These are phyloP conservation scores for Poecilia picta DNA, from an alignment of 2,797 vertebrate species.

Conservation along the genomic window DNA sequence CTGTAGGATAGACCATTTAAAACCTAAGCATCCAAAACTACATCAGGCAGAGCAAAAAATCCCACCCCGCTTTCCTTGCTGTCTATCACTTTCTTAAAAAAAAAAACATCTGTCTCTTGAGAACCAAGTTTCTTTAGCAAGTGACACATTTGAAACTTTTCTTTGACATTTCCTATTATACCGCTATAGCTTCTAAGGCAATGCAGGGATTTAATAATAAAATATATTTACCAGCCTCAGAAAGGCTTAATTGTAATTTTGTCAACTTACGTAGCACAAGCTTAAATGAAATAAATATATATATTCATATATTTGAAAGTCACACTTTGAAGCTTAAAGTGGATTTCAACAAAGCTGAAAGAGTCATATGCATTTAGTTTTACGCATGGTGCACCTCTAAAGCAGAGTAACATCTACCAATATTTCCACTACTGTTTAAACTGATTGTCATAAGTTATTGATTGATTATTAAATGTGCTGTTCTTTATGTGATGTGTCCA, in stretches of 20 bases:
- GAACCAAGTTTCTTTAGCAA: neutral
- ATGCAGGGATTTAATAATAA: neutral
- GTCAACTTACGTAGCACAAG: neutral
- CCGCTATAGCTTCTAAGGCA: neutral
- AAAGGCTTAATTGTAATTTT: neutral
- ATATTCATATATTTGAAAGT: conserved; percentile 2
- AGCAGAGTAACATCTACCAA: neutral
- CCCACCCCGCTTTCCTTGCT: neutral
- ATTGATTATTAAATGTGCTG: neutral
- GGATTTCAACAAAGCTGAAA: neutral
- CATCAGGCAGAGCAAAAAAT: neutral
- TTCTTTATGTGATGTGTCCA: neutral
- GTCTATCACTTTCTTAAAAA: neutral
- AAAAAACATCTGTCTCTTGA: neutral
- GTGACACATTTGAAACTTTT: neutral
- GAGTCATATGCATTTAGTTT: conserved; percentile 15
- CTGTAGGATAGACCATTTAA: neutral
- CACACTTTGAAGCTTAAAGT: neutral
- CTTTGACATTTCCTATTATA: neutral
- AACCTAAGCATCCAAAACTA: neutral
- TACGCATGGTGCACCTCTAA: neutral
- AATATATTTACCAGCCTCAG: neutral
- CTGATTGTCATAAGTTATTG: neutral
- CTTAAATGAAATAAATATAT: conserved; percentile 2
- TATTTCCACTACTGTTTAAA: neutral